Conservation (phyloP, 2,888 invertebrate species). For the Eupeodes luniger region DNA sequence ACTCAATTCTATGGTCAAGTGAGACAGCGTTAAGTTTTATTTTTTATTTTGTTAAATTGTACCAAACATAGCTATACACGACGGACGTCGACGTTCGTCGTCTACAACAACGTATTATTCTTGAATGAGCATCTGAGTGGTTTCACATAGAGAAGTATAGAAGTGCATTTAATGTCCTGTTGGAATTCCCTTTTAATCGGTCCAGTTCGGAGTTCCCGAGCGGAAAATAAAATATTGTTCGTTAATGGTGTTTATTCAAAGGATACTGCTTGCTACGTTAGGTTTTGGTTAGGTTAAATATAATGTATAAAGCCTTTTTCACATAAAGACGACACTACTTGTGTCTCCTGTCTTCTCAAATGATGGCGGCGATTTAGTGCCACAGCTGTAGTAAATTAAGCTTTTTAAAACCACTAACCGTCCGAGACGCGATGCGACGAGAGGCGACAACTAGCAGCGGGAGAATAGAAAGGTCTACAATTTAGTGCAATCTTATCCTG, state of each 20-base stretch:
- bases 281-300: too few species aligned
- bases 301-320: slow-evolving; percentile 24
- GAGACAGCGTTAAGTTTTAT: slow-evolving; percentile 7
- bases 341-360: not conserved
- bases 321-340: slow-evolving; percentile 5
- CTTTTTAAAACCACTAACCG: slow-evolving; percentile 28
- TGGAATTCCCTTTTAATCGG: slow-evolving; percentile 54
- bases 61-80: too few species aligned
- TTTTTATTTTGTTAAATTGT: not conserved
- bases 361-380: slow-evolving; percentile 46
- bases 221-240: slow-evolving; percentile 37
- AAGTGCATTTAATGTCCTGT: slow-evolving; percentile 67
- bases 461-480: slow-evolving; percentile 35
- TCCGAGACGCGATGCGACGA: too few species aligned
- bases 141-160: slow-evolving; percentile 22
- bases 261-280: slow-evolving; percentile 15
- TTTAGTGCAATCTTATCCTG: slow-evolving; percentile 36
- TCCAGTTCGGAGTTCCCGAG: not conserved
- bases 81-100: too few species aligned
- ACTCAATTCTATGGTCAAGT: slow-evolving; percentile 57
- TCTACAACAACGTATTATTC: not conserved
- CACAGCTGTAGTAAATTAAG: slow-evolving; percentile 54
- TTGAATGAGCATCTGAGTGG: slow-evolving; percentile 44
- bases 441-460: not conserved
- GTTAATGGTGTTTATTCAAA: slow-evolving; percentile 52